These are phyloP conservation scores for Troides aeacus DNA, from an alignment of 2,888 invertebrate genomes.

Conservation along the genomic window DNA sequence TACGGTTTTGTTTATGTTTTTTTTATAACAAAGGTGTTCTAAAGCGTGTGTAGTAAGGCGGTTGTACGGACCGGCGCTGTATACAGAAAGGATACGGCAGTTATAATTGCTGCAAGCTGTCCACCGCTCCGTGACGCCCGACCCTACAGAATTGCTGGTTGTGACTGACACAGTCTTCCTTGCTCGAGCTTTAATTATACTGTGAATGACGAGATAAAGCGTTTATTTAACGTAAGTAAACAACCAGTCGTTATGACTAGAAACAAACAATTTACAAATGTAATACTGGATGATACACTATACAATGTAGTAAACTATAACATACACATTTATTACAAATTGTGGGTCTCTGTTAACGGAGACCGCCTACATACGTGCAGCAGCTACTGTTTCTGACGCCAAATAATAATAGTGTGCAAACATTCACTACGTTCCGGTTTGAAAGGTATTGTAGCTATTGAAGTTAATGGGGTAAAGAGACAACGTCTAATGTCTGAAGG, in stretches of 20 bases:
- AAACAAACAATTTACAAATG: too few species aligned
- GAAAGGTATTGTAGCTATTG: too few species aligned
- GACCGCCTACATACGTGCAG: too few species aligned
- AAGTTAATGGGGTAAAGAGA: too few species aligned
- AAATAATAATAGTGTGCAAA: too few species aligned
- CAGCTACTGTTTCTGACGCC: too few species aligned
- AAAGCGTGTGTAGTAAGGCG: not conserved
- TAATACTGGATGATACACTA: too few species aligned
- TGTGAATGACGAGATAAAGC: constrained; percentile 12
- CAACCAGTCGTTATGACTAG: not conserved
- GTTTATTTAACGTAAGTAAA: constrained; percentile 13
- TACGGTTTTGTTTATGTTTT: not conserved
- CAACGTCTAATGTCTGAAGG: too few species aligned
- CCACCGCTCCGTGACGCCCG: constrained; percentile 44
- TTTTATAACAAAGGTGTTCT: not conserved
- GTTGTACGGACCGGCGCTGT: constrained; percentile 7
- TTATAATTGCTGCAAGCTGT: constrained; percentile 47
- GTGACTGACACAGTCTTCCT: constrained; percentile 44
- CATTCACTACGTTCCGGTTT: too few species aligned
- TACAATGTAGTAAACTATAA: not conserved
- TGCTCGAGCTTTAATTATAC: constrained; percentile 34
- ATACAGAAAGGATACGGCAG: constrained; percentile 41
- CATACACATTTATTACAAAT: not conserved
- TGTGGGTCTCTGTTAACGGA: too few species aligned
- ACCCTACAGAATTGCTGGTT: constrained; percentile 45